phyloP scores from a whole-genome alignment of 2,888 invertebrate species.

The Chrysolina americana region DNA sequence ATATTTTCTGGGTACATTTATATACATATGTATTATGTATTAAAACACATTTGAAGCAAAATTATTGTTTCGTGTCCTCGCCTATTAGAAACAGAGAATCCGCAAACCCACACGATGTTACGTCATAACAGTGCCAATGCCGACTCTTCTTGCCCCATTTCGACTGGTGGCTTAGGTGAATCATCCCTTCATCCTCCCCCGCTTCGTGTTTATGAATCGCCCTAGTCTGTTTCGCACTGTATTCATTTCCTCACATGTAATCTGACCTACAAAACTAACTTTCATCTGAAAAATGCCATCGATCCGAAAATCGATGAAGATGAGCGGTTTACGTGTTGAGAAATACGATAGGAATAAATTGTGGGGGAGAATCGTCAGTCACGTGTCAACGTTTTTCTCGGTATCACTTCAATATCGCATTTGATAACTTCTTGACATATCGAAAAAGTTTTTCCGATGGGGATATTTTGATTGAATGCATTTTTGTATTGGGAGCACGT shows the following conservation, averaged over 20 bases:
- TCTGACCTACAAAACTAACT: conserved; percentile 51
- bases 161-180: neutral
- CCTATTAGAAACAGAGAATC: too few relatives aligned
- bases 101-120: neutral
- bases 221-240: neutral
- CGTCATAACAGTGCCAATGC: neutral
- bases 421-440: conserved; percentile 62
- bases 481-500: conserved; percentile 8
- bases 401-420: conserved; percentile 61
- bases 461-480: too few relatives aligned
- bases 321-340: conserved; percentile 55
- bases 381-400: conserved; percentile 61
- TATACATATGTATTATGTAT: too few relatives aligned
- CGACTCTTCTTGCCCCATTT: neutral
- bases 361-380: conserved; percentile 46
- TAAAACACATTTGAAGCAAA: too few relatives aligned
- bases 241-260: conserved; percentile 34
- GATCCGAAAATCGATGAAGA: conserved; percentile 53
- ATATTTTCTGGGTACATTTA: too few relatives aligned
- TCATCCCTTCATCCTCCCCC: neutral
- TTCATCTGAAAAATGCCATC: conserved; percentile 51
- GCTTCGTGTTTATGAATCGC: conserved; percentile 1
- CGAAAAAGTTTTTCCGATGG: conserved; percentile 57
- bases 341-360: conserved; percentile 52
- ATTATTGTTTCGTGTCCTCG: too few relatives aligned